phyloP scores from a whole-genome alignment of 2,113 vertebrate species.

The Scomber japonicus region DNA sequence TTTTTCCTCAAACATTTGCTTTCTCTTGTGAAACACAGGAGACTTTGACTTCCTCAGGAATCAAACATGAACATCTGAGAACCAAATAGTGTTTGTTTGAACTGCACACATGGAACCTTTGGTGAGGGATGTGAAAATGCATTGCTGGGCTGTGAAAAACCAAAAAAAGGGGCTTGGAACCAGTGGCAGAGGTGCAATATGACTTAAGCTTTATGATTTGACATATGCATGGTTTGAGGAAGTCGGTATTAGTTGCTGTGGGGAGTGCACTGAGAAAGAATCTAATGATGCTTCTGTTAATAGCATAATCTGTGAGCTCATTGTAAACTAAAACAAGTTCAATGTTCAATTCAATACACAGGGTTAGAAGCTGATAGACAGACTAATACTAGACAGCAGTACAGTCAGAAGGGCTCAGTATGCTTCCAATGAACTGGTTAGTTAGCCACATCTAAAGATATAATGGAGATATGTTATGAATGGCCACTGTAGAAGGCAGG shows the following conservation, averaged over 20 bases:
- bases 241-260: conserved; percentile 5
- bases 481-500: no score
- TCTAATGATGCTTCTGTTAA: conserved; percentile 2
- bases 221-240: not conserved
- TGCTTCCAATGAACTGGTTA: no score
- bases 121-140: not conserved
- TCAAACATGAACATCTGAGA: not conserved
- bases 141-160: not conserved
- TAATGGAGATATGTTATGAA: no score
- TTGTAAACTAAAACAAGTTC: not conserved
- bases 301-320: not conserved
- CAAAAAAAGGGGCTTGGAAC: not conserved
- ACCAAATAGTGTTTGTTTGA: not conserved
- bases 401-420: no score
- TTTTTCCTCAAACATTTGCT: not conserved
- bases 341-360: not conserved
- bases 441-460: no score
- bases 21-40: not conserved
- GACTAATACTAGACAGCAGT: no score
- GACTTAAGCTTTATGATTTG: not conserved
- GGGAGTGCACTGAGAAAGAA: not conserved
- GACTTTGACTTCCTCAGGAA: not conserved
- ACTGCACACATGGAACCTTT: not conserved
- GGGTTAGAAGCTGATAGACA: no score
- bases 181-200: not conserved